Percentiles rank a stretch among this genome's conserved stretches.
phyloP scores from a whole-genome alignment of 2,888 invertebrate genomes.

The Molorchus minor region DNA sequence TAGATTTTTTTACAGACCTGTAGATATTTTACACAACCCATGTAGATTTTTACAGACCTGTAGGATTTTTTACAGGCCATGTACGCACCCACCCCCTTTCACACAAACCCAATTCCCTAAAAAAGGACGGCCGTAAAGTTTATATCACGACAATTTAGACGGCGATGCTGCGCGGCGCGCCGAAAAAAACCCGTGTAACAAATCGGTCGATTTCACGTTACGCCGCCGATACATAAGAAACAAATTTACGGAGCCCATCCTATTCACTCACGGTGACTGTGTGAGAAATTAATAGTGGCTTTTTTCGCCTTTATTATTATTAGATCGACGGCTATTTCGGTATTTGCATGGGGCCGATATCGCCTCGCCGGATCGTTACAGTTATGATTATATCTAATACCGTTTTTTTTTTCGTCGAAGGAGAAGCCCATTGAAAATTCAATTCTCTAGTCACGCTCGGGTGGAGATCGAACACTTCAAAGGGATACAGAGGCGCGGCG shows the following conservation, averaged over 20 bases:
- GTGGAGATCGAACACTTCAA: neutral
- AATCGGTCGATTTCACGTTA: conserved; percentile 24
- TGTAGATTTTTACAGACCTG: no score
- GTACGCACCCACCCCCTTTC: no score
- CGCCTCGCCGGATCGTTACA: conserved; percentile 1
- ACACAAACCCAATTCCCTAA: conserved; percentile 10
- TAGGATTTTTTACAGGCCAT: no score
- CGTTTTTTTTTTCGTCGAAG: conserved; percentile 5
- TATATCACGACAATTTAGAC: conserved; percentile 5
- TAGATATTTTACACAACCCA: no score
- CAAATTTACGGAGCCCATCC: conserved; percentile 16
- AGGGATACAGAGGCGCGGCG: neutral
- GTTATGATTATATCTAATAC: conserved; percentile 16
- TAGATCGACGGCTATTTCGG: conserved; percentile 11
- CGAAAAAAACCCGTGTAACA: conserved; percentile 10
- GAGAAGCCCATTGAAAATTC: conserved; percentile 14
- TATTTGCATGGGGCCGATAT: conserved; percentile 16
- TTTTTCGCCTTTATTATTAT: conserved; percentile 15
- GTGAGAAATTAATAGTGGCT: conserved; percentile 21
- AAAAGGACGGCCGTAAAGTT: conserved; percentile 4
- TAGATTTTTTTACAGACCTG: no score
- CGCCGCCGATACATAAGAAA: conserved; percentile 19
- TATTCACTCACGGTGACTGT: conserved; percentile 11
- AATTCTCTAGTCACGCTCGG: conserved; percentile 14
- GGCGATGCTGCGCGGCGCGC: neutral